Evolutionary conservation across 2,797 vertebrate species (phyloP), one percentile per base, ranked within the genome.

Genomic region (Tragelaphus eurycerus): DNA sequence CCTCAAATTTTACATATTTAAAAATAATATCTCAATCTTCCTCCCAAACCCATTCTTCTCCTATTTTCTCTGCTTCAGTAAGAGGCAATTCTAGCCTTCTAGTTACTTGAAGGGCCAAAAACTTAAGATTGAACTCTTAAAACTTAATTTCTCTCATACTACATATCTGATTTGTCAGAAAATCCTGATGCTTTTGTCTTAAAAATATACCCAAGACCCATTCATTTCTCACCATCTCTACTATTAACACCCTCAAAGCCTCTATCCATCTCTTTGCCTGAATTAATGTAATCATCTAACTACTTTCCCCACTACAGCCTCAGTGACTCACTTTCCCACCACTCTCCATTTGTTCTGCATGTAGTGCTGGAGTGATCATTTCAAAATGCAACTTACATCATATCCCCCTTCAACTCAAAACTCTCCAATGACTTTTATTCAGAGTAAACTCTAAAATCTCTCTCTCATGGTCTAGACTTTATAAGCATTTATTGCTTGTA

Each of bases 371-470:
- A 46, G 7, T 67, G 12, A 64, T 76, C 31, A 29, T 76, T 91
- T 93, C n/a, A 93, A 97, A 97, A 85, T 93, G 6, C 13, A 93
- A 93, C 29, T 91, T 74, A 86, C 67, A 34, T 79, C 46, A 90
- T 79, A 87, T 62, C 17, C 57, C 4, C 9, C 13, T 78, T 95
- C 34, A n/a, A 17, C 21, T 86, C 31, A 87, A 94, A 85, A 83
- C 16, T 2, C 50, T 86, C 59, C 38, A 90, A 16, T 46, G 29
- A 29, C 29, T 88, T n/a, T 92, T 38, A 82, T 4, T 85, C 71
- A 86, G 15, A 94, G 48, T 79, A 90, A 64, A 84, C 16, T 57
- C 62, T 23, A 25, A 48, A 81, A 12, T 71, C 4, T 91, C 13
- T 90, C 43, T 29, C 19, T 71, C 59, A 74, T 34, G 10, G 23